These are phyloP conservation scores for Synchiropus splendidus DNA, from an alignment of 2,113 vertebrate genomes.

Conservation along the genomic window DNA sequence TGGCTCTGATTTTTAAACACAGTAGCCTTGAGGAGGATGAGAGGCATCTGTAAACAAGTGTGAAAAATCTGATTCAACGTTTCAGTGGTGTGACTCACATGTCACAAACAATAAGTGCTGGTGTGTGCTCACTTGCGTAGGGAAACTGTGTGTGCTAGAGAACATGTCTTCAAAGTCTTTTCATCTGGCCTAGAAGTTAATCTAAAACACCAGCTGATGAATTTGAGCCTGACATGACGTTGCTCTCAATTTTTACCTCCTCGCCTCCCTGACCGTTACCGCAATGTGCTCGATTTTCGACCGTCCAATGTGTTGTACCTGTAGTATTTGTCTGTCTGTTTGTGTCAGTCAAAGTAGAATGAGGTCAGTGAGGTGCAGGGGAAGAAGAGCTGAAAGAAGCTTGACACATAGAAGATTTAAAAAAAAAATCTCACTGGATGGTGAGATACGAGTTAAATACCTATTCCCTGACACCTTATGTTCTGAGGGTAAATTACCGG, in stretches of 20 bases:
- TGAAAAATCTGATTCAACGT: constrained; percentile 22
- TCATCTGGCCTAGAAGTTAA: constrained; percentile 6
- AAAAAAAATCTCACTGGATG: too few species aligned
- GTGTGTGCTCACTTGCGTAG: constrained; percentile 9
- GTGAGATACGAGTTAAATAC: constrained; percentile 24
- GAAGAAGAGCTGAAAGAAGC: constrained; percentile 20
- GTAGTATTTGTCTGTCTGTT: constrained; percentile 28
- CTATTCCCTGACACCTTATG: too few species aligned
- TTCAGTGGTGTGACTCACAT: constrained; percentile 18
- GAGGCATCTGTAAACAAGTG: constrained; percentile 29
- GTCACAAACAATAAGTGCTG: constrained; percentile 19
- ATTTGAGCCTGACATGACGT: constrained; percentile 34
- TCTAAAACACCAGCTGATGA: constrained; percentile 25
- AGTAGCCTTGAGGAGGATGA: constrained; percentile 15
- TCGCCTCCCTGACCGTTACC: constrained; percentile 35
- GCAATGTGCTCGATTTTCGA: constrained; percentile 17
- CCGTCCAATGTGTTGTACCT: constrained; percentile 2
- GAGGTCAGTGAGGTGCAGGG: constrained; percentile 16
- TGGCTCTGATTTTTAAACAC: constrained; percentile 14
- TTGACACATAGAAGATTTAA: constrained; percentile 29
- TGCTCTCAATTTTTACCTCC: constrained; percentile 52
- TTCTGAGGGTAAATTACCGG: too few species aligned
- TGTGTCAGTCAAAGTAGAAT: constrained; percentile 28
- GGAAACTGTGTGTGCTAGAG: not conserved
- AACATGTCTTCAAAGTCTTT: constrained; percentile 8